Evolutionary conservation across 2,888 invertebrate species (phyloP).

Genomic region (Helobdella robusta): DNA sequence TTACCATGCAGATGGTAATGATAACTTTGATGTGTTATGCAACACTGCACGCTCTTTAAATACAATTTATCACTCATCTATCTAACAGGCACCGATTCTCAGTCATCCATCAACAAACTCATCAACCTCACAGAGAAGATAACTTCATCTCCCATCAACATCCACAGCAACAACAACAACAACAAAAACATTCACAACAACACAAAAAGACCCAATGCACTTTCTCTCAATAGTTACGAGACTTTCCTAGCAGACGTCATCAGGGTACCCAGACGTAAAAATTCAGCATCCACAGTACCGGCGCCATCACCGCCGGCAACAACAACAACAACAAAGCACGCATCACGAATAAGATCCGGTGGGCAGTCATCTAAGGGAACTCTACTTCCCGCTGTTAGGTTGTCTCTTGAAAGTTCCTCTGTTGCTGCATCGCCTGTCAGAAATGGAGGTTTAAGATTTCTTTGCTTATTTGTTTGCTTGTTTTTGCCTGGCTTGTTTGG

Average conservation of each 20-base stretch:
- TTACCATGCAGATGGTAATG: too few relatives aligned
- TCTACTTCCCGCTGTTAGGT: not conserved
- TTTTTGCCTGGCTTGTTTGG: too few relatives aligned
- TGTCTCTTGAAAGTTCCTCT: constrained; percentile 7
- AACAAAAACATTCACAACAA: not conserved
- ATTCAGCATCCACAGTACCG: not conserved
- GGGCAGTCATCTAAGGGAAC: not conserved
- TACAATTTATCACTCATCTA: not conserved
- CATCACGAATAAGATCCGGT: not conserved
- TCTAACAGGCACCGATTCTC: constrained; percentile 71
- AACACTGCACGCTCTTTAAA: not conserved
- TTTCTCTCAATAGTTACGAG: constrained; percentile 8
- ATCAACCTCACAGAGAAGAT: constrained; percentile 64
- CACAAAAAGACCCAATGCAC: constrained; percentile 12
- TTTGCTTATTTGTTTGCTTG: too few relatives aligned
- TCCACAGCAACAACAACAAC: constrained; percentile 38
- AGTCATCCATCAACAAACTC: constrained; percentile 90
- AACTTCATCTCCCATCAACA: constrained; percentile 45
- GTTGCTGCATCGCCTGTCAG: not conserved
- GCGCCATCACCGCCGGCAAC: not conserved
- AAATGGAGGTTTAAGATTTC: too few relatives aligned
- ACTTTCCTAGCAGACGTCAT: too few relatives aligned
- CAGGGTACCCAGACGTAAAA: not conserved
- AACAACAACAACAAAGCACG: not conserved
- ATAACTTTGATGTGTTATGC: too few relatives aligned